A percentile compares a stretch with the other conserved stretches of the same genome.
Conservation (phyloP, 2,113 vertebrate species). For the Trematocara nigrifrons region DNA sequence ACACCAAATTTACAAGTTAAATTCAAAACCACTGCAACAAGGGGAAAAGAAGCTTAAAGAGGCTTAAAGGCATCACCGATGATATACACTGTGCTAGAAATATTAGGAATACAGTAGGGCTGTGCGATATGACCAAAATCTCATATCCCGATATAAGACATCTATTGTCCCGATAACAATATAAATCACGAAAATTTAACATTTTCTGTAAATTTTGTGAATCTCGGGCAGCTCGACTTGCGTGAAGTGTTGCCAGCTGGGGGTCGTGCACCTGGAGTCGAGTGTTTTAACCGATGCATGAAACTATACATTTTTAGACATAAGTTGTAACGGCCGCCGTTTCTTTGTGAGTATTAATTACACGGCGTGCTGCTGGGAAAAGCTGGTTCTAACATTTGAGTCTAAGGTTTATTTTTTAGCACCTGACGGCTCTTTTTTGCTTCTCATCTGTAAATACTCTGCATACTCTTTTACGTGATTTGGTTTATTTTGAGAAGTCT, state of each 20-base stretch:
- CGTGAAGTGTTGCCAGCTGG: rapidly evolving
- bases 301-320: rapidly evolving
- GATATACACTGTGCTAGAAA: background rate
- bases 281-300: background rate
- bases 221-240: background rate
- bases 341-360: background rate
- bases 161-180: rapidly evolving
- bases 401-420: background rate
- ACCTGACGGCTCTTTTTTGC: rapidly evolving
- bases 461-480: background rate
- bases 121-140: background rate
- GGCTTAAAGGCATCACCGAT: background rate
- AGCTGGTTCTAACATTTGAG: background rate
- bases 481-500: background rate
- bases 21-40: background rate
- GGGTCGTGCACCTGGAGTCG: rapidly evolving
- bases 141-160: background rate
- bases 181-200: rapidly evolving
- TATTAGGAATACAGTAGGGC: background rate
- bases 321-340: rapidly evolving
- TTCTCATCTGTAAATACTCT: rapidly evolving
- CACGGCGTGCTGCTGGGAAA: rapidly evolving
- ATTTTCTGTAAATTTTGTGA: rapidly evolving
- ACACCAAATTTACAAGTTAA: background rate
- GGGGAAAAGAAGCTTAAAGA: background rate